These are phyloP conservation scores for Cancer borealis DNA, from an alignment of 2,888 invertebrate species.

Conservation along the genomic window DNA sequence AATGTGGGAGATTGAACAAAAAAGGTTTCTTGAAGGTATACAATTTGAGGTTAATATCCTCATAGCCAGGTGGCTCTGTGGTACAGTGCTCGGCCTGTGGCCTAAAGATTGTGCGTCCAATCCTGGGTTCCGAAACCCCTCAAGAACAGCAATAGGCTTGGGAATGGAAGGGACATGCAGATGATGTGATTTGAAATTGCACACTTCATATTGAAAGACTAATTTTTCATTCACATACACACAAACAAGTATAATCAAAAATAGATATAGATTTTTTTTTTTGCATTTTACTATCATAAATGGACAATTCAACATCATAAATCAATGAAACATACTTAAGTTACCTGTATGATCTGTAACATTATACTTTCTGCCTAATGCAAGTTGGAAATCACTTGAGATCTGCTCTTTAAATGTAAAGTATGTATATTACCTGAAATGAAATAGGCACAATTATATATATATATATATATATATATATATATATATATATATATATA, in stretches of 20 bases:
- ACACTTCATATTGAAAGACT: too few species aligned
- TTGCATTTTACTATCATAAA: background rate
- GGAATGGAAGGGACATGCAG: too few species aligned
- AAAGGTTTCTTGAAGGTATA: too few species aligned
- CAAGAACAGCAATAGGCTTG: too few species aligned
- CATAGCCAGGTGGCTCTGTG: too few species aligned
- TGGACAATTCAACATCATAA: constrained; percentile 43
- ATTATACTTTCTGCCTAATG: background rate
- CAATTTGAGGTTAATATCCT: too few species aligned
- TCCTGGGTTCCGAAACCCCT: too few species aligned
- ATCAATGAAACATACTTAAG: background rate
- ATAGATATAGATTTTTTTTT: background rate
- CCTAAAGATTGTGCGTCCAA: too few species aligned
- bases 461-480: too few species aligned
- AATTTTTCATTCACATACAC: background rate
- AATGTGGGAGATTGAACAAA: too few species aligned
- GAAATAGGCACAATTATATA: background rate
- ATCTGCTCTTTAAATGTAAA: background rate
- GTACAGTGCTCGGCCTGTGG: too few species aligned
- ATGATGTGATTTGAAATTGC: too few species aligned
- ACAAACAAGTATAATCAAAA: background rate
- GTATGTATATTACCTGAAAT: background rate
- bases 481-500: background rate
- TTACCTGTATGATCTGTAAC: constrained; percentile 4
- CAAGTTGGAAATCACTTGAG: background rate